These are phyloP conservation scores for Tiliacea citrago DNA, from an alignment of 2,888 invertebrate genomes.

Conservation along the genomic window DNA sequence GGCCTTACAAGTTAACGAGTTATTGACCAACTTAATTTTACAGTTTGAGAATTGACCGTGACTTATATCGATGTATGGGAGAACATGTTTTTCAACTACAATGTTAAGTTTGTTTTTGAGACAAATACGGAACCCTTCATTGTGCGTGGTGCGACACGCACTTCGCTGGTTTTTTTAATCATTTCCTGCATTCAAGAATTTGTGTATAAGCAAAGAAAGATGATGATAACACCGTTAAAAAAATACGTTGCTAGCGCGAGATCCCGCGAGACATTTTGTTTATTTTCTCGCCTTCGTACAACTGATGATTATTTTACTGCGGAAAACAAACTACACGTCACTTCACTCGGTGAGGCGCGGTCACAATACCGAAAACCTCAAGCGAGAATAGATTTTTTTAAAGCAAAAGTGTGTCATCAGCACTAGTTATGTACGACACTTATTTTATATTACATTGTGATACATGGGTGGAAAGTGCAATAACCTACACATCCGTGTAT, in stretches of 20 bases:
- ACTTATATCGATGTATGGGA: no score
- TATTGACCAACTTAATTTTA: no score
- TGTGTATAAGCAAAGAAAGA: conserved; percentile 6
- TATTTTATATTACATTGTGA: no score
- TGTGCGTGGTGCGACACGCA: no score
- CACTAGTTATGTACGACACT: conserved; percentile 41
- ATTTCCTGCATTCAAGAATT: conserved; percentile 12
- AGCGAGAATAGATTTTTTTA: conserved; percentile 72
- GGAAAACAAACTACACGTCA: conserved; percentile 78
- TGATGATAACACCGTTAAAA: conserved; percentile 34
- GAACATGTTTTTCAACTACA: no score
- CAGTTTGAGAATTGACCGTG: no score
- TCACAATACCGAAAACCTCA: conserved; percentile 82
- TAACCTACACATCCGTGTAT: no score
- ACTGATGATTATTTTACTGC: conserved; percentile 77
- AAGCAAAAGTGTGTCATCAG: conserved; percentile 47
- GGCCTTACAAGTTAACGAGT: no score
- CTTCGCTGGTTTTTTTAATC: no score
- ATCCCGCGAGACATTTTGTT: conserved; percentile 78
- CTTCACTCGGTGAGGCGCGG: conserved; percentile 71
- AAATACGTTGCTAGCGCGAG: conserved; percentile 66
- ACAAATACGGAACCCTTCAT: no score
- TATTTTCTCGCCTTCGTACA: conserved; percentile 79
- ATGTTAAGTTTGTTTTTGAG: no score
- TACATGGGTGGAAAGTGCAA: no score